Evolutionary conservation across 1,140 invertebrate species (phyloP), one percentile per base, ranked within the genome.

Genomic region (Drosophila ercepeae): DNA sequence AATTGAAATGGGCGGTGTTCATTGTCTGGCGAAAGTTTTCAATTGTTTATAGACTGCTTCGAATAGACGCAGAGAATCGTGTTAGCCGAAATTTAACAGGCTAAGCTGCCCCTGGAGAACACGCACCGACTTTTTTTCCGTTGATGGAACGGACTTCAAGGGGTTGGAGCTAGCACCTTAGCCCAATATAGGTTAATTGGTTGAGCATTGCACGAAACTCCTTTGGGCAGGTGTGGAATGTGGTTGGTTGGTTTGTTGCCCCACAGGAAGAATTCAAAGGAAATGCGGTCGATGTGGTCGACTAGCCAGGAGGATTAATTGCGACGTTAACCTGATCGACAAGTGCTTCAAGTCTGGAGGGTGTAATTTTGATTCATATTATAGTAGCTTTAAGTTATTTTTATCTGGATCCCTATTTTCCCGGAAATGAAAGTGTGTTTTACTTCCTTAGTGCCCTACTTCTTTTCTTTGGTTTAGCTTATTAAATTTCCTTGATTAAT

Each of bases 1-100:
- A 88, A 88, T 88, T 88, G 82, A 88, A 88, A 88, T 68, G 69
- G 82, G 82, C 82, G 82, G 82, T 83, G 82, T 75, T 57, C 64
- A 71, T 78, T 81, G 77, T 78, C 77, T 88, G 34, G 50, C 36
- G 60, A 89, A 86, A 88, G 45, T 88, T 88, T 88, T 82, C 64
- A 89, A 78, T 88, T 88, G 78, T 88, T 88, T 89, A 88, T 82
- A 64, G 64, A 88, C 83, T 89, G 54, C 49, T 51, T 74, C 61
- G 71, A 81, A 74, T 29, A 60, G 46, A 51, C 60, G 54, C 72
- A 76, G 25, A 29, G 19, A 27, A 34, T 34, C 44, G 49, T 64
- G 50, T 48, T 73, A 63, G 36, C 71, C 63, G 18, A 52, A 75
- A 72, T 64, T 75, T 63, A 53, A 82, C 72, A 45, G 58, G 42